Conservation (phyloP, 2,888 invertebrate species). For the Cheilosia variabilis region DNA sequence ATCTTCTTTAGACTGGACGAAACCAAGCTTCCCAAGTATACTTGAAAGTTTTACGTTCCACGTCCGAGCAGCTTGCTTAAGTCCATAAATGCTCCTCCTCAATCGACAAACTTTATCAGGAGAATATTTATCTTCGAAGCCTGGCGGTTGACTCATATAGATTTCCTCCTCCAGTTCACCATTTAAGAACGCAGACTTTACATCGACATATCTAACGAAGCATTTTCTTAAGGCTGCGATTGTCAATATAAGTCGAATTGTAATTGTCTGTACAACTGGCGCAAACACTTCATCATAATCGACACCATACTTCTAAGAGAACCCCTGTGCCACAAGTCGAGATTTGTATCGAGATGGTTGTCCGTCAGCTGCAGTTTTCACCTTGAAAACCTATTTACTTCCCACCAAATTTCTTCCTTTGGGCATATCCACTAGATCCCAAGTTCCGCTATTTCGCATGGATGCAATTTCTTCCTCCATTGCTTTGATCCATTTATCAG, state of each 20-base stretch:
- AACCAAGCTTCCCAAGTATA: neutral
- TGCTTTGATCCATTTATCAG: no score
- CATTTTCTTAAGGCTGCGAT: neutral
- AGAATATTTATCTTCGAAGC: neutral
- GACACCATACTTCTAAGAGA: slow-evolving; percentile 37
- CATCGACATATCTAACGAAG: neutral
- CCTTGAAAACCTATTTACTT: slow-evolving; percentile 41
- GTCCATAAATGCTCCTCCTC: neutral
- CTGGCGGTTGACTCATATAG: neutral
- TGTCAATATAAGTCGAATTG: no score
- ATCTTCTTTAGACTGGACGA: neutral
- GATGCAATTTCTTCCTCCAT: no score
- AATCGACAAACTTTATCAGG: neutral
- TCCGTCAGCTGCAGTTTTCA: slow-evolving; percentile 45
- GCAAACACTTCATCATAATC: neutral
- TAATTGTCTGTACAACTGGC: no score
- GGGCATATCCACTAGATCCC: neutral
- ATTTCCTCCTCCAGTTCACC: neutral
- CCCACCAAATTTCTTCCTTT: neutral
- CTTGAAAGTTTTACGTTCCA: neutral
- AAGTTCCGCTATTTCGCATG: no score
- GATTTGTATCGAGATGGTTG: slow-evolving; percentile 33
- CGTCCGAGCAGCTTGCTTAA: neutral
- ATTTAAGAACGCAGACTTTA: neutral
- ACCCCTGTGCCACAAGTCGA: slow-evolving; percentile 54